Conservation (phyloP, 2,113 vertebrate species). For the Mustela nigripes region DNA sequence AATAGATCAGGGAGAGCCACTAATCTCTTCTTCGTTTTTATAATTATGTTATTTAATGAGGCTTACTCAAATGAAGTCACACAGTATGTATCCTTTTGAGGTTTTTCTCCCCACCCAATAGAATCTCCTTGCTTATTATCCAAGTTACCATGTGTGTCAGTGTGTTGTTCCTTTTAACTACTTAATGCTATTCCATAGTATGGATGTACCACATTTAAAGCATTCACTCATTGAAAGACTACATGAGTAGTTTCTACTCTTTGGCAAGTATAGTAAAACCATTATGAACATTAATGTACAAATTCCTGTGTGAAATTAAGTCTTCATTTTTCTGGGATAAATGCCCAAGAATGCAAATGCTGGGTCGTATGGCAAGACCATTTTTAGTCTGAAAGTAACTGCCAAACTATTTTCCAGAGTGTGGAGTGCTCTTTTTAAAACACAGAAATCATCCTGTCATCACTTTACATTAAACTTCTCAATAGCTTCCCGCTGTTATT, state of each 20-base stretch:
- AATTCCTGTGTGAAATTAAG: slow-evolving; percentile 54
- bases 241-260: slow-evolving; percentile 6
- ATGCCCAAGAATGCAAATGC: slow-evolving; percentile 40
- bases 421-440: slow-evolving; percentile 13
- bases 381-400: slow-evolving; percentile 63
- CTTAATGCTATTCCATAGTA: neutral
- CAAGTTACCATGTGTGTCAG: neutral
- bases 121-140: slow-evolving; percentile 12
- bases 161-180: slow-evolving; percentile 7
- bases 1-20: neutral
- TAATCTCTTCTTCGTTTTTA: slow-evolving; percentile 3
- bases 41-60: slow-evolving; percentile 4
- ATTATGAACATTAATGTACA: slow-evolving; percentile 8
- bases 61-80: slow-evolving; percentile 27
- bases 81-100: slow-evolving; percentile 1
- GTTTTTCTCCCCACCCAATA: neutral
- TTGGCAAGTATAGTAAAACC: neutral
- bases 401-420: slow-evolving; percentile 57
- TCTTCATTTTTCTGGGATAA: slow-evolving; percentile 51
- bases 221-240: neutral
- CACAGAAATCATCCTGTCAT: slow-evolving; percentile 47
- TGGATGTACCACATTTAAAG: neutral
- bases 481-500: neutral
- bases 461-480: slow-evolving; percentile 50
- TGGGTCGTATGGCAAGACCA: slow-evolving; percentile 22